Conservation (phyloP, 2,113 vertebrate genomes). For the Dasyornis broadbenti region DNA sequence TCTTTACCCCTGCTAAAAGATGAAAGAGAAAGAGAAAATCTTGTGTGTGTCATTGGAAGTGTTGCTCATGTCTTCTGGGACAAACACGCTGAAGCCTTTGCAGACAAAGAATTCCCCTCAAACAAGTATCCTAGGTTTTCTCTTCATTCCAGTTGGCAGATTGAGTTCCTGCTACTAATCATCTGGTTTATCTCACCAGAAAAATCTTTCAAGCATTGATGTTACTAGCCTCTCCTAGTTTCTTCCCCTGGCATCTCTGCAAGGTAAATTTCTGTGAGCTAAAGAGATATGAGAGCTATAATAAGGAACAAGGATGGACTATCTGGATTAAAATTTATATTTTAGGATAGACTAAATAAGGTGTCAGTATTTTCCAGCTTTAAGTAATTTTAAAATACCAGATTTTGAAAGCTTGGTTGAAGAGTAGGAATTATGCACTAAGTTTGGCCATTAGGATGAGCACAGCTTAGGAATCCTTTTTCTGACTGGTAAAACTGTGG, state of each 20-base stretch:
- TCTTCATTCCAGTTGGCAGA: not conserved
- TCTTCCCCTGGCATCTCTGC: not conserved
- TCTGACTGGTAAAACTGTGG: not conserved
- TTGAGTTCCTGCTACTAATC: not conserved
- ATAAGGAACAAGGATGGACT: not conserved
- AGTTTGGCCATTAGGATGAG: not conserved
- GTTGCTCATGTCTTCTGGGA: not conserved
- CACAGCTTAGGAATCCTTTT: not conserved
- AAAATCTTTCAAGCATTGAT: not conserved
- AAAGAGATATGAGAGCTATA: not conserved
- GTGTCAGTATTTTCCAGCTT: not conserved
- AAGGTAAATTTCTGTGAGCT: not conserved
- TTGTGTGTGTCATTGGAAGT: not conserved
- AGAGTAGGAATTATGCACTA: not conserved
- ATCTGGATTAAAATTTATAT: not conserved
- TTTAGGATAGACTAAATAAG: not conserved
- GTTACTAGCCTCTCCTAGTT: not conserved
- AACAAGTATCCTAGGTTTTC: not conserved
- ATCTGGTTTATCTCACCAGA: not conserved
- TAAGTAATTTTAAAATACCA: not conserved
- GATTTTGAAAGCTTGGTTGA: not conserved
- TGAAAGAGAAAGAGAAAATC: constrained; percentile 31
- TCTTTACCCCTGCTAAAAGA: not conserved
- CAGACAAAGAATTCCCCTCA: not conserved
- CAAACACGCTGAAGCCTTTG: not conserved